Percentiles rank a stretch among this genome's conserved stretches.
These are phyloP conservation scores for Dicerorhinus sumatrensis DNA, from an alignment of 2,113 vertebrate species.

Conservation along the genomic window DNA sequence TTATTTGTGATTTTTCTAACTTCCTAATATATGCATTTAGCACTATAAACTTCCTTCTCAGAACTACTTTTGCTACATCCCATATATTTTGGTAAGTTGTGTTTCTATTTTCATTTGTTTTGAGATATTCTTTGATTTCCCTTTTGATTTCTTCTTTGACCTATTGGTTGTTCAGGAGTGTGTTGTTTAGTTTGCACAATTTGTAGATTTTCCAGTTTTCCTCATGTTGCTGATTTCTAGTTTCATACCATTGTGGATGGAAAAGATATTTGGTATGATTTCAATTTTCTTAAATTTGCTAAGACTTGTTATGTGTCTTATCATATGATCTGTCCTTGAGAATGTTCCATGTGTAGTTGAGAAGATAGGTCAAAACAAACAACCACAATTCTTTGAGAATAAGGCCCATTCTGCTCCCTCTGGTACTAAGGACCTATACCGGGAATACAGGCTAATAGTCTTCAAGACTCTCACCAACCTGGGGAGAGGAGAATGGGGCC, in stretches of 20 bases:
- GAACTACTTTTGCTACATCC: not conserved
- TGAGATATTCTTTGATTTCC: not conserved
- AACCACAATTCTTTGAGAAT: not conserved
- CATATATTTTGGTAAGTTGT: not conserved
- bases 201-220: not conserved
- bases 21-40: not conserved
- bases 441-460: not conserved
- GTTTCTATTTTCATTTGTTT: not conserved
- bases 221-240: not conserved
- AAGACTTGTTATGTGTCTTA: not conserved
- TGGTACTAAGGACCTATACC: not conserved
- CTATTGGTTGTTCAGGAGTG: not conserved
- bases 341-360: not conserved
- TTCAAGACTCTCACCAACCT: not conserved
- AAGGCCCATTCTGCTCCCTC: not conserved
- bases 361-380: constrained; percentile 6
- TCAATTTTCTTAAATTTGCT: not conserved
- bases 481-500: not conserved
- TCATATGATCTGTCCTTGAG: not conserved
- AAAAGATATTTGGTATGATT: not conserved
- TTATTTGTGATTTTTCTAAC: not conserved
- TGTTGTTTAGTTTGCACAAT: not conserved
- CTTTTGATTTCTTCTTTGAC: not conserved
- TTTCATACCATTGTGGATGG: not conserved
- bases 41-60: not conserved